Evolutionary conservation across 2,113 vertebrate species (phyloP).

Genomic region (Athene cunicularia): DNA sequence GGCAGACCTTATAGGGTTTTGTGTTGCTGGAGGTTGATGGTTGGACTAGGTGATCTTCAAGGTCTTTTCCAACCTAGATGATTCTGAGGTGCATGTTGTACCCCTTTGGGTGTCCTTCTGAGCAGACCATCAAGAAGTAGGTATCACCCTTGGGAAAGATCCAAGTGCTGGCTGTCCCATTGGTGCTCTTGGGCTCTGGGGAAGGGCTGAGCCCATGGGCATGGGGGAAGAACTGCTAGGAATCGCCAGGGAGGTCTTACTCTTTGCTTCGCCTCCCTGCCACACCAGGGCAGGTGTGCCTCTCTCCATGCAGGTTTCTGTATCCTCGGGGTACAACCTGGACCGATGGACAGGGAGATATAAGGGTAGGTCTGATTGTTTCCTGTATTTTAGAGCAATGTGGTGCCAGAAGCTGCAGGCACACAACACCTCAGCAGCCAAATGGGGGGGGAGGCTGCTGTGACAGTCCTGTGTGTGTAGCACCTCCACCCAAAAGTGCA

Average conservation of each 20-base stretch:
- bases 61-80: too few species aligned
- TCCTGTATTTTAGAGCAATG: background rate
- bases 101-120: background rate
- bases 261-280: background rate
- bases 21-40: background rate
- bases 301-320: background rate
- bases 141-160: background rate
- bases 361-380: background rate
- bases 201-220: background rate
- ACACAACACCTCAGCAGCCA: background rate
- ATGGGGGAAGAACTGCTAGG: background rate
- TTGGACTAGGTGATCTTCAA: too few species aligned
- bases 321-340: background rate
- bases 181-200: rapidly evolving
- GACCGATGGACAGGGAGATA: background rate
- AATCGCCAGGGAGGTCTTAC: rapidly evolving
- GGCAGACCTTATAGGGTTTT: background rate
- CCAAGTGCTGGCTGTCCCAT: background rate
- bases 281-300: background rate
- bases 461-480: background rate
- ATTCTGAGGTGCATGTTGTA: background rate
- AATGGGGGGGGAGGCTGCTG: rapidly evolving
- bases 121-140: background rate
- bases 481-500: background rate
- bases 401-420: background rate